Evolutionary conservation across 2,797 vertebrate species (phyloP), one percentile per base, ranked within the genome.

Genomic region (Rachycentron canadum): DNA sequence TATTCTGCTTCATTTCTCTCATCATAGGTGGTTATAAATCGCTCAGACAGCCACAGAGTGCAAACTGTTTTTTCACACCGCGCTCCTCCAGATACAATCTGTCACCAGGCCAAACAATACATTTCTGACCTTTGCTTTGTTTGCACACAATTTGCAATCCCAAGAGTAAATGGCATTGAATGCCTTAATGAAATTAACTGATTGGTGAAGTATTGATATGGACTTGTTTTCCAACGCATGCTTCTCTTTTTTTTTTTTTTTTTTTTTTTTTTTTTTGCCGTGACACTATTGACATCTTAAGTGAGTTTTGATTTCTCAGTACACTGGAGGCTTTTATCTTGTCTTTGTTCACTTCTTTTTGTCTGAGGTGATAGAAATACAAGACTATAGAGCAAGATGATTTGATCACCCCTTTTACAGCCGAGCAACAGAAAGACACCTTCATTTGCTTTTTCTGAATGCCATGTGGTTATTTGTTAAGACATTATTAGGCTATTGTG

Each of bases 211-310:
- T 91, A 93, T 93, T 88, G 83, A 91, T 90, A 91, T 89, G 77
- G 87, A 90, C 93, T 93, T 86, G 85, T 90, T 90, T 90, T 83
- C 79, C 86, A 3, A 88, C 90, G 88, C 83, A 68, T 83, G 77
- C 90, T 64, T 91, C 87, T 90, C 88, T 87, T 87, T 50, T 28
- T 70, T 61, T 43, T 41, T 8, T 86, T 90, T 88, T 87, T 87
- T 50, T 28, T 70, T 61, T 43, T 41, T 8, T 90, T 88, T 88
- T 87, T 50, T 38, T 70, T 61, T 43, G 19, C 3, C 64, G 78
- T 89, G 89, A 91, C 92, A 92, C 89, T 93, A 94, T 95, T 93
- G 94, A 95, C 93, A 90, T 93, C 86, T 95, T 93, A 94, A 90
- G 88, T 93, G 92, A 94, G 85, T 87, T 90, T 93, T 89, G 89